Base-by-base conservation (phyloP, 2,888 invertebrate genomes). In the Melipona beecheii region DNA sequence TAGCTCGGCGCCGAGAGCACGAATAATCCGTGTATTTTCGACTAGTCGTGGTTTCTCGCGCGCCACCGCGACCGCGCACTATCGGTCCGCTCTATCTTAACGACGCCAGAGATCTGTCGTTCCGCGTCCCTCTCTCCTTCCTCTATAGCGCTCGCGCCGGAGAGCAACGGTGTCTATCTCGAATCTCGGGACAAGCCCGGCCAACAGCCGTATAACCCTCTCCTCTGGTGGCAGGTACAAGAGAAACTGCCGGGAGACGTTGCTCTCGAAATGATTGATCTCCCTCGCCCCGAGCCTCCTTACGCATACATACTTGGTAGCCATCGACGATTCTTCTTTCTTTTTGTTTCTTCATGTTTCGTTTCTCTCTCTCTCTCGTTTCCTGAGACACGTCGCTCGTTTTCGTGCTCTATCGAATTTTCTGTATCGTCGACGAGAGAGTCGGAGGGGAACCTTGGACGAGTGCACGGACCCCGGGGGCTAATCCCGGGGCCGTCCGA, bases 41-140 rank as follows among this genome's bases (percentile, higher is more conserved):
- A 89, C 87, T 74, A 80, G 71, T 70, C 68, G 66, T 52, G 82
- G 60, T 75, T 62, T 43, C 43, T 43, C 86, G 79, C 83, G 82
- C 82, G 78, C 64, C 21, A 62, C 62, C 64, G 64, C 64, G 85
- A 83, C 79, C 83, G 79, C 81, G 86, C 81, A 85, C 80, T 92
- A 93, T 92, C 92, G 85, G 83, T 15, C 78, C 81, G 86, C 88
- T 91, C 87, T 90, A 91, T 92, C 92, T 92, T 91, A 92, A 91
- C 92, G 90, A 92, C 88, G 89, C 87, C 88, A 88, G 89, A 88
- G 89, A 88, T 90, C 91, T 87, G 91, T 90, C 90, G 86, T 89
- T 87, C 84, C 70, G 78, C 78, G 68, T 82, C 86, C 81, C 75
- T 72, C 71, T 75, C 77, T 21, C 13, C 11, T 75, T 78, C 72